Base-by-base conservation (phyloP, 2,888 invertebrate species). In the Coecobrya sp. region DNA sequence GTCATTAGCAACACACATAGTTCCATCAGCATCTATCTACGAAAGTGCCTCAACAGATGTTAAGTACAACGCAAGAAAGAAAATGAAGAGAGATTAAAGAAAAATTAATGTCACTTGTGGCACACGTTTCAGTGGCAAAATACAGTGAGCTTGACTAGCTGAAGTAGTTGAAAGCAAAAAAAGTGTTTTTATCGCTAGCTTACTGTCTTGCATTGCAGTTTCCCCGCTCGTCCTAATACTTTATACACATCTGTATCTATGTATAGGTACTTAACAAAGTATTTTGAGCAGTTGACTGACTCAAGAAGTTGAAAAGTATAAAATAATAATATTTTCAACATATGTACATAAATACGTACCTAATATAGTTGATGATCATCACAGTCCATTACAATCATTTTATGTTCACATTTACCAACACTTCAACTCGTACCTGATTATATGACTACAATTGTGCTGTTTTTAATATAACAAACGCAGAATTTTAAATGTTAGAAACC, bases 91-190 rank as follows among this genome's bases (percentile, higher is more conserved):
- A 86, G 91, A 91, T 91, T 91, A 91, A 86, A 86, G 91, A 91
- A 91, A 91, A 91, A 86, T 86, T 91, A 81, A 91, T 91, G 91
- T 81, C 86, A 91, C 91, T 91, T 86, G 91, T 91, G 91, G 81
- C 86, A 90, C 85, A 91, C 91, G 91, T 86, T 91, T 91, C 91
- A 81, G 22, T 52, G 76, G 27, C 30, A 81, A 91, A 86, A 91
- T 81, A 91, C 86, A 91, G 70, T 42, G 68, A 45, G 79, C 82
- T 22, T 76, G 45, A 25, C 22, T 25, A 22, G 22, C 11, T 49
- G 3, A 49, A 49, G 25, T 22, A 49, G 76, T 49, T 13, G 76
- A 76, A 49, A 11, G 59, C 62, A 36, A 65, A 52, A 79, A 79
- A 73, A 22, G 4, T 30, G 25, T 87, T 87, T 87, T 87, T 62